Base-by-base conservation (phyloP, 2,888 invertebrate genomes). In the Troides aeacus region DNA sequence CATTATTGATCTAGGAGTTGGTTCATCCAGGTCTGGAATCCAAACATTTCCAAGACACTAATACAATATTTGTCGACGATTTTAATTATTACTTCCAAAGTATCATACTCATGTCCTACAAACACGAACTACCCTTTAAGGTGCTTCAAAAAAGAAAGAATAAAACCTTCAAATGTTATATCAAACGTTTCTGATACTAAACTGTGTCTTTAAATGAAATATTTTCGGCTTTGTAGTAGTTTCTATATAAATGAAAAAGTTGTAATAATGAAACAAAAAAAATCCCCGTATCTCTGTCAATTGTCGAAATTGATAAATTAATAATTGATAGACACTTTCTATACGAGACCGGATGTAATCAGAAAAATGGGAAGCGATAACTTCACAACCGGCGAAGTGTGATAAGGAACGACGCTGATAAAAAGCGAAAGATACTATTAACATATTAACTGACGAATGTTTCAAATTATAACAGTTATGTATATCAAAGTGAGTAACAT, bases 281-380 rank as follows among this genome's bases (percentile, higher is more conserved):
- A 57, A 7, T 24, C 62, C 50, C 23, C 24, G 23, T 62, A 62
- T 62, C 23, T 62, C 62, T 10, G 4, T 17, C 4, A 21, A 7
- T 30, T 10, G 42, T 42, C 21, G 30, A 58, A 59, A 42, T 65
- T 65, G 50, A 65, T 65, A 39, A 65, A 57, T 42, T 39, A 24
- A 23, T 59, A 39, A 65, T 59, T 59, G 59, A 65, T 59, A 65
- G 24, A 46, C 18, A 59, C 58, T 65, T 23, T 65, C 64, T 42
- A 65, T 5, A 24, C 46, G 24, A n/a, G 59, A 65, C 65, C 46
- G 58, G 58, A 59, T 46, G 46, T 46, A 42, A 65, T 59, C 42
- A 12, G n/a, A 23, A 46, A 18, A 58, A 58, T 12, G 62, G 50
- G 50, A 50, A 42, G 46, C 21, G 63, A 64, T 64, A 64, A 64